A percentile compares a stretch with the other conserved stretches of the same genome.
These are phyloP conservation scores for Hypomecis atomaria DNA, from an alignment of 2,888 invertebrate species.

Conservation along the genomic window DNA sequence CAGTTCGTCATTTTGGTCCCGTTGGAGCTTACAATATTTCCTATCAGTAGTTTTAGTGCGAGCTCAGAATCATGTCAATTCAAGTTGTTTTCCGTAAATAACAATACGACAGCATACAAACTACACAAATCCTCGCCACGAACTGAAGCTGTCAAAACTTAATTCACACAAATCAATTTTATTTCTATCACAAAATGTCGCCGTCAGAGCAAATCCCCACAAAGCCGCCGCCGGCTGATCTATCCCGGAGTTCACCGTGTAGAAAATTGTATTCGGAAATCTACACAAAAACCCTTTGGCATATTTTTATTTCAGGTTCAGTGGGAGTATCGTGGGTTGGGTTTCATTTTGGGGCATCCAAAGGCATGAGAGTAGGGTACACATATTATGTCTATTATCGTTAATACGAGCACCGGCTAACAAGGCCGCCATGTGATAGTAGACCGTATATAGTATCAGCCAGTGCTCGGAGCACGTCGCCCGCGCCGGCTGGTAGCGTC, in stretches of 20 bases:
- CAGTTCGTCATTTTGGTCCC: too few relatives aligned
- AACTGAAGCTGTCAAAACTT: slow-evolving; percentile 34
- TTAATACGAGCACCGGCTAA: not conserved
- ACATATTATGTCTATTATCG: not conserved
- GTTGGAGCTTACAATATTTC: too few relatives aligned
- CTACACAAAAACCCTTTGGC: slow-evolving; percentile 49
- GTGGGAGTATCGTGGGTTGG: slow-evolving; percentile 27
- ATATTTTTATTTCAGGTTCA: slow-evolving; percentile 44
- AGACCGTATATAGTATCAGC: too few relatives aligned
- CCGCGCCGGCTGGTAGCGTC: too few relatives aligned
- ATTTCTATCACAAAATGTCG: slow-evolving; percentile 60
- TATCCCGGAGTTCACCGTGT: slow-evolving; percentile 54
- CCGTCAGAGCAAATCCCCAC: slow-evolving; percentile 66
- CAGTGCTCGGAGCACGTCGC: too few relatives aligned
- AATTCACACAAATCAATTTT: slow-evolving; percentile 52
- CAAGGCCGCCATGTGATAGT: too few relatives aligned
- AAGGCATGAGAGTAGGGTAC: not conserved
- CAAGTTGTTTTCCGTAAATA: slow-evolving; percentile 1
- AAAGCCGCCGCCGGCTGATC: slow-evolving; percentile 62
- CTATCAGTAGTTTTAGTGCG: too few relatives aligned
- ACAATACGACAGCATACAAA: slow-evolving; percentile 5
- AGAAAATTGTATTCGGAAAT: slow-evolving; percentile 74
- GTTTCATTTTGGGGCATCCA: not conserved
- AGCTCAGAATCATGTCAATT: too few relatives aligned
- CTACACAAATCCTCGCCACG: not conserved